Evolutionary conservation across 2,113 vertebrate species (phyloP).

Genomic region (Burhinus oedicnemus): DNA sequence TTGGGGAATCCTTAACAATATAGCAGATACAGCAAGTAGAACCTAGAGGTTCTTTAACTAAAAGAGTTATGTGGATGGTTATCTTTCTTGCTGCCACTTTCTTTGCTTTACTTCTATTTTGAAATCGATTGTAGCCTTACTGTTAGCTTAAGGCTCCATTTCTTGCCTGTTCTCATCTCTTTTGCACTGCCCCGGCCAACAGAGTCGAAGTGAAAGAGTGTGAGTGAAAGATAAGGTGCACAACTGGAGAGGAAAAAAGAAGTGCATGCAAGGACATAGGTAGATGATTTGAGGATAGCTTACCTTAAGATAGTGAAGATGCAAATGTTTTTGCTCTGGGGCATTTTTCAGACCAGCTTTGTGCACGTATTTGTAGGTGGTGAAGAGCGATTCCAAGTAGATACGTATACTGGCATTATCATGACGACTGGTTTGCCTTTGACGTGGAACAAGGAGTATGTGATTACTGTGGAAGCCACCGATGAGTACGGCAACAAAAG

Average conservation of each 20-base stretch:
- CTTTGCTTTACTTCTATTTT: not conserved
- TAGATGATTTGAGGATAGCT: not conserved
- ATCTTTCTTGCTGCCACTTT: not conserved
- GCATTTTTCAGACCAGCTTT: not conserved
- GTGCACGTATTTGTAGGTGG: conserved; percentile 69
- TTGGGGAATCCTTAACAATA: not conserved
- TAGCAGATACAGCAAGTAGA: not conserved
- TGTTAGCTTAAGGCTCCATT: not conserved
- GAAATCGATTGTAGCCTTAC: not conserved
- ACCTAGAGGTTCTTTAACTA: not conserved
- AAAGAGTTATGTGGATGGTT: not conserved
- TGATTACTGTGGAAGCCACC: conserved; percentile 81
- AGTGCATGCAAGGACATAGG: not conserved
- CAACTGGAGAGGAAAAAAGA: not conserved
- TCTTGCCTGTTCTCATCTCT: fast-evolving
- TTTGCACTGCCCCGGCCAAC: not conserved
- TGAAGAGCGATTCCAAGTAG: conserved; percentile 83
- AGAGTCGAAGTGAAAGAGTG: fast-evolving
- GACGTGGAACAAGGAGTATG: conserved; percentile 82
- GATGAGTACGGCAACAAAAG: conserved; percentile 76
- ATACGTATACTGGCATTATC: conserved; percentile 79
- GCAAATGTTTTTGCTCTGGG: not conserved
- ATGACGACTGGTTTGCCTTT: conserved; percentile 82
- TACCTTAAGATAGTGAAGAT: not conserved
- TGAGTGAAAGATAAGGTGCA: not conserved